Evolutionary conservation across 92 coral and sea anemone genomes (phyloP), one percentile per base, ranked within the genome.

Genomic region (Umimayanthus kanabou): DNA sequence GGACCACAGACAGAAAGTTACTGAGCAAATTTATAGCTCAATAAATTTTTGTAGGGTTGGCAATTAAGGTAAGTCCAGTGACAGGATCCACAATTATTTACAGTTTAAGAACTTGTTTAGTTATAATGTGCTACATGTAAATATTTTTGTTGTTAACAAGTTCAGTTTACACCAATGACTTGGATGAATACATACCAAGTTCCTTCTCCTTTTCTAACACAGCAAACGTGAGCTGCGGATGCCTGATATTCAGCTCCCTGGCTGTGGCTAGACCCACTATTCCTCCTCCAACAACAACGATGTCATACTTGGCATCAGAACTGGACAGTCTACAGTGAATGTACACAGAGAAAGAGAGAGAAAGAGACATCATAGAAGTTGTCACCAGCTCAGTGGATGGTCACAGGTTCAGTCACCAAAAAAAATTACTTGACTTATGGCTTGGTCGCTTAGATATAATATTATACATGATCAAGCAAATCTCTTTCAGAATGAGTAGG

Each of bases 231-330:
- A 93, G 91, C 13, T 91, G 90, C 7, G 99, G 99, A 90, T 95
- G 89, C 37, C 92, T 85, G 11, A 79, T 74, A 37, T 85, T 93
- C 6, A 97, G 96, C 73, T 93, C 93, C 64, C 94, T 90, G 70
- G 99, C 99, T 37, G 97, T 97, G 10, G 94, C 98, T 39, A 97
- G 87, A 66, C 99, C 99, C 67, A 97, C 90, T 49, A 97, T 94
- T 22, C 99, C 99, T 4, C 97, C 99, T 76, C 99, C 99, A 78
- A 97, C 97, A 73, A 97, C 85, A 74, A 93, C 97, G 33, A 97
- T 47, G 72, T 97, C 99, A 90, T 97, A 97, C 23, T 25, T 33
- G 43, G 85, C 86, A 22, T 70, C 64, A 42, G 86, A 82, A 71
- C 76, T 82, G 23, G 76, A 66, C 28, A 53, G 25, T 39, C 70